Conservation (phyloP, 2,888 invertebrate species). For the Dichetophora obliterata region DNA sequence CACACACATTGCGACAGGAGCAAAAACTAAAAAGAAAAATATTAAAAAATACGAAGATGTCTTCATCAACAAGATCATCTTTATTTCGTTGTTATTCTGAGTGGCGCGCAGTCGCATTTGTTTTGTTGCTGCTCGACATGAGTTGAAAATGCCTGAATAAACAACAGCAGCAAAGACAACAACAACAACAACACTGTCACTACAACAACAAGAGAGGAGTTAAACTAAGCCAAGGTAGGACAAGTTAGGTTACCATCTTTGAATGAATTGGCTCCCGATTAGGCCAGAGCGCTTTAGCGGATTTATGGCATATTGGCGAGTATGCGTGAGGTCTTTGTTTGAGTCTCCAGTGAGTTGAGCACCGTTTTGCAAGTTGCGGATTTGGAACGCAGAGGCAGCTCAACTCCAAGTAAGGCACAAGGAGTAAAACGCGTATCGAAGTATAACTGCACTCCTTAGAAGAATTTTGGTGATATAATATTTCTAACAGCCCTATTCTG, state of each 20-base stretch:
- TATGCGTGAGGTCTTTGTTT: constrained; percentile 32
- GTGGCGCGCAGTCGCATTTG: constrained; percentile 55
- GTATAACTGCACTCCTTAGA: no score
- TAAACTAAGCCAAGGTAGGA: constrained; percentile 22
- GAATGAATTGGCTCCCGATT: constrained; percentile 38
- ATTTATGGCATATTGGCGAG: constrained; percentile 28
- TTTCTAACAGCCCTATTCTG: no score
- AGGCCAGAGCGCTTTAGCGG: constrained; percentile 19
- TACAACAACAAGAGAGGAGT: neutral
- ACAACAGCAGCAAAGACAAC: constrained; percentile 33
- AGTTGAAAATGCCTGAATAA: constrained; percentile 56
- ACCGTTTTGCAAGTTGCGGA: constrained; percentile 35
- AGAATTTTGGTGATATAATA: no score
- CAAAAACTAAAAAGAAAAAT: constrained; percentile 24
- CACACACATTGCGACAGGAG: constrained; percentile 9
- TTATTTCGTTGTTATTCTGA: constrained; percentile 40
- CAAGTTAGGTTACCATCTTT: constrained; percentile 12
- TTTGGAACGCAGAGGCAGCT: constrained; percentile 26
- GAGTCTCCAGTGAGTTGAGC: constrained; percentile 44
- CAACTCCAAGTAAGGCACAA: neutral
- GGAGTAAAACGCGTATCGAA: no score
- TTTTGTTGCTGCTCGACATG: constrained; percentile 63
- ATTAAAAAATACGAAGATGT: constrained; percentile 57
- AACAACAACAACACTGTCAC: constrained; percentile 32
- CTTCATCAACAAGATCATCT: constrained; percentile 55